phyloP scores from a whole-genome alignment of 1,140 invertebrate species.

The Leptestheria dahalacensis region DNA sequence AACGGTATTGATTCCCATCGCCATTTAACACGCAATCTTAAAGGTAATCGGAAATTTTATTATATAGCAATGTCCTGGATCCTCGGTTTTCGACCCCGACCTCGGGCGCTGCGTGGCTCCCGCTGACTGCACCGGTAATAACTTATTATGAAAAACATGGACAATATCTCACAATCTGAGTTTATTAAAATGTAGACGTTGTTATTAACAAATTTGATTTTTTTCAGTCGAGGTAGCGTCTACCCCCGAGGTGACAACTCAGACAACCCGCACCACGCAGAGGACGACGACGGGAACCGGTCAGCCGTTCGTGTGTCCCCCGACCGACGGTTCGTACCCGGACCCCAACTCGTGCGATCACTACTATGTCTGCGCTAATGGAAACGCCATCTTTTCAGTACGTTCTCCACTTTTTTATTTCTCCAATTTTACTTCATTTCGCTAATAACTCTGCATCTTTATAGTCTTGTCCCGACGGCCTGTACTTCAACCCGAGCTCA shows the following conservation, averaged over 20 bases:
- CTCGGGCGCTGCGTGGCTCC: not conserved
- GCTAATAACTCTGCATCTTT: no score
- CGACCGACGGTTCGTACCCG: not conserved
- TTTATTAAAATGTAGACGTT: no score
- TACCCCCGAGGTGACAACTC: not conserved
- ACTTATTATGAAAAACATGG: no score
- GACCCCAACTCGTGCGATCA: not conserved
- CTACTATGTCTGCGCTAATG: not conserved
- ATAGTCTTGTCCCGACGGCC: not conserved
- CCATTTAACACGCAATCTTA: not conserved
- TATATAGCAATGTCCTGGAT: not conserved
- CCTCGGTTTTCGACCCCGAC: not conserved
- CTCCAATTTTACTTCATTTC: no score
- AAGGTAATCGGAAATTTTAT: not conserved
- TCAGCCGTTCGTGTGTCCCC: not conserved
- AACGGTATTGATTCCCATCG: not conserved
- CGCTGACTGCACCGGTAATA: not conserved
- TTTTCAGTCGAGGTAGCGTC: not conserved
- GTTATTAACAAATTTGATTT: no score
- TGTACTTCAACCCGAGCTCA: constrained; percentile 7
- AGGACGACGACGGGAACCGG: not conserved
- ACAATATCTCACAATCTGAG: no score
- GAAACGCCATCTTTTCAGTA: not conserved
- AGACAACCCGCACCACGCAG: not conserved
- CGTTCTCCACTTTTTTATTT: not conserved